These are phyloP conservation scores for Tursiops truncatus DNA, from an alignment of 2,113 vertebrate species.

Conservation along the genomic window DNA sequence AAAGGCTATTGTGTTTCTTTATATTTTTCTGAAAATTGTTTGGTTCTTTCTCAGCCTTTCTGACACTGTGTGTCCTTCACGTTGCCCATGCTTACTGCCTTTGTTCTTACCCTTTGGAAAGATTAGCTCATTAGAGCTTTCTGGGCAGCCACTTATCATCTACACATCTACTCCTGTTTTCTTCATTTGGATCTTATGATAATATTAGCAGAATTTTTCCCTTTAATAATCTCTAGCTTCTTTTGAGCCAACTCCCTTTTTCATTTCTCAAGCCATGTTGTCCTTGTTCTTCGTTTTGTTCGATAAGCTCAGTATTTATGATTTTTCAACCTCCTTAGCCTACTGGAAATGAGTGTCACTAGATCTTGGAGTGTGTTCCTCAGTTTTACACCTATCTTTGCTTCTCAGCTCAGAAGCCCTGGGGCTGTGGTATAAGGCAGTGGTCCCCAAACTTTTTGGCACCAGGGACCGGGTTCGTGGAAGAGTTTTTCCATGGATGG, in stretches of 20 bases:
- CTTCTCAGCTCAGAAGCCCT: background rate
- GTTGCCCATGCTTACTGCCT: background rate
- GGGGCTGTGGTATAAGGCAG: background rate
- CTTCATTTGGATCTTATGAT: constrained; percentile 4
- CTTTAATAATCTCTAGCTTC: background rate
- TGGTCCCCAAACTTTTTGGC: no score
- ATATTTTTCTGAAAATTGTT: background rate
- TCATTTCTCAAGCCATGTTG: background rate
- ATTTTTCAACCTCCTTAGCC: background rate
- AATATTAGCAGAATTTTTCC: background rate
- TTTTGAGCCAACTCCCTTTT: background rate
- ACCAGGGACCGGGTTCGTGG: no score
- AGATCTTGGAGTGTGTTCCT: background rate
- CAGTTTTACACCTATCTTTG: background rate
- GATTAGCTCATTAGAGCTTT: background rate
- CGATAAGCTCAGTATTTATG: background rate
- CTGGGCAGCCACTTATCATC: background rate
- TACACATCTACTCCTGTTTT: background rate
- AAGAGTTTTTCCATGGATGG: no score
- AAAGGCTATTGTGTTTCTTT: background rate
- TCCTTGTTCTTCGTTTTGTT: constrained; percentile 23
- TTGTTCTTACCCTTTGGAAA: background rate
- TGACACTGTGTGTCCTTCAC: background rate
- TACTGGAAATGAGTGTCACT: background rate
- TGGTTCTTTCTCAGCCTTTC: background rate